Percentiles rank a stretch among this genome's conserved stretches.
phyloP scores from a whole-genome alignment of 2,797 vertebrate genomes.

The Enteromius trimaculatus region DNA sequence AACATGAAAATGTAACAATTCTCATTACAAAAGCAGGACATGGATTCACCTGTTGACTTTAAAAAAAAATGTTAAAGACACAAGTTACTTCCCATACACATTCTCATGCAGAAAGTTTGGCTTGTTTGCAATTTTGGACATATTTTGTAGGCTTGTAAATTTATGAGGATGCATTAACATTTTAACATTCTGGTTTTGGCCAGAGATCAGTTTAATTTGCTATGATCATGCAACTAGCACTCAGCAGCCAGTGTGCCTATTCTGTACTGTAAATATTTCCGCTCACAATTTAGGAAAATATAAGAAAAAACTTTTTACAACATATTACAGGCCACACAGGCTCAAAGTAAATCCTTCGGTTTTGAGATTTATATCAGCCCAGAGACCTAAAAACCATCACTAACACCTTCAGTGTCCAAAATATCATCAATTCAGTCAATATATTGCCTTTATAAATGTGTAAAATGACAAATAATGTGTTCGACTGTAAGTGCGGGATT shows the following conservation, averaged over 20 bases:
- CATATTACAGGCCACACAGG: conserved; percentile 5
- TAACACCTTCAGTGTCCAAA: conserved; percentile 12
- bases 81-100: conserved; percentile 42
- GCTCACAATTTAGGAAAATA: conserved; percentile 26
- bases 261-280: conserved; percentile 1
- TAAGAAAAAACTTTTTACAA: conserved; percentile 44
- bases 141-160: conserved; percentile 7
- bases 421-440: conserved; percentile 22
- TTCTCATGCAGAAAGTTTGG: conserved; percentile 49
- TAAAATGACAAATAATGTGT: conserved; percentile 22
- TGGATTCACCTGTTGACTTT: conserved; percentile 41
- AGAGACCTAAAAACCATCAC: conserved; percentile 38
- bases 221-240: conserved; percentile 29
- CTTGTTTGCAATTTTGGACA: conserved; percentile 29
- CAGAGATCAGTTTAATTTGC: conserved; percentile 5
- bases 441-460: conserved; percentile 3
- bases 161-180: conserved; percentile 5
- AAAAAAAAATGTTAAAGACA: conserved; percentile 34
- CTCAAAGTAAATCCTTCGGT: conserved; percentile 5
- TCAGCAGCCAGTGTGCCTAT: conserved; percentile 24
- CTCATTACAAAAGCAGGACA: conserved; percentile 55
- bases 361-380: conserved; percentile 28
- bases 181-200: not conserved
- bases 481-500: conserved; percentile 30
- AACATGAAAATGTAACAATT: conserved; percentile 38